phyloP scores from a whole-genome alignment of 1,140 invertebrate species.

The Trachymyrmex cornetzi region DNA sequence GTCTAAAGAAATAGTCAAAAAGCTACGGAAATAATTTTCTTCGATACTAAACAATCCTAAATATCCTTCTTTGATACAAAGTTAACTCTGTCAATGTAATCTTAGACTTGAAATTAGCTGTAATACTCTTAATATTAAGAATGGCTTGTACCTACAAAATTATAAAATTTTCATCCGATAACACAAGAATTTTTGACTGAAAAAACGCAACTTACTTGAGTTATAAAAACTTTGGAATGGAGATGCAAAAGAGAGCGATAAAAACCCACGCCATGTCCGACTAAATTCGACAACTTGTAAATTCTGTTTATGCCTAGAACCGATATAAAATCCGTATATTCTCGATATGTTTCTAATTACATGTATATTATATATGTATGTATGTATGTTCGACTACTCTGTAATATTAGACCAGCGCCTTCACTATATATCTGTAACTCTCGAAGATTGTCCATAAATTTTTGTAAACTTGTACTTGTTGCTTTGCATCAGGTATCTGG shows the following conservation, averaged over 20 bases:
- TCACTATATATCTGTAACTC: constrained; percentile 48
- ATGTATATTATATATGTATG: constrained; percentile 14
- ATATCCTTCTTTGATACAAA: constrained; percentile 17
- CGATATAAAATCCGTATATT: constrained; percentile 46
- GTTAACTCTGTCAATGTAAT: constrained; percentile 40
- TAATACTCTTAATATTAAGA: constrained; percentile 12
- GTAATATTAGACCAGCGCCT: constrained; percentile 50
- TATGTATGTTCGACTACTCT: constrained; percentile 5
- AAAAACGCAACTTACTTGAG: background rate
- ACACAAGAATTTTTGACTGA: background rate
- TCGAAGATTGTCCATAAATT: constrained; percentile 61
- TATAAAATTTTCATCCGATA: background rate
- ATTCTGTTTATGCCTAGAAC: constrained; percentile 11
- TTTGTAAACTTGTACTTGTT: constrained; percentile 59
- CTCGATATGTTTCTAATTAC: constrained; percentile 40
- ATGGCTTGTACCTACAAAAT: constrained; percentile 7
- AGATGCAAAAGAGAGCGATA: constrained; percentile 32
- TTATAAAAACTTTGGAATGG: constrained; percentile 43
- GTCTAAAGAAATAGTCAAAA: constrained; percentile 13
- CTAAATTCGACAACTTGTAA: constrained; percentile 20
- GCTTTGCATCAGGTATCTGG: constrained; percentile 63
- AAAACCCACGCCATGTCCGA: constrained; percentile 6
- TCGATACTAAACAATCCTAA: constrained; percentile 29
- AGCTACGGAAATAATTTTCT: constrained; percentile 16
- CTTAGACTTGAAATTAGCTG: constrained; percentile 31